Conservation (phyloP, 2,888 invertebrate species). For the Falcaria lacertinaria region DNA sequence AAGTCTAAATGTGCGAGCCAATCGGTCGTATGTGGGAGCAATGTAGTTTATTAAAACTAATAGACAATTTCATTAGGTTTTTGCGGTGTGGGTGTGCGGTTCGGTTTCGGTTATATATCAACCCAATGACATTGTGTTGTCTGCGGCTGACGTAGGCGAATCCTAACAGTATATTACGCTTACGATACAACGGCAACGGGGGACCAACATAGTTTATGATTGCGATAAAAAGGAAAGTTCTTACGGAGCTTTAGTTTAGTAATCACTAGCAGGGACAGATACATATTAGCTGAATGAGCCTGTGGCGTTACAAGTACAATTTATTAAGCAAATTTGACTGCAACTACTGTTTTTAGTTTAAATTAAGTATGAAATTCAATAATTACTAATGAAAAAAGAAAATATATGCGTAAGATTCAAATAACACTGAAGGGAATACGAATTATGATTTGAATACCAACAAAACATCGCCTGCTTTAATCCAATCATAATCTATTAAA, state of each 20-base stretch:
- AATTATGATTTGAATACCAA: not conserved
- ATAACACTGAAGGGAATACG: not conserved
- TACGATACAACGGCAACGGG: not conserved
- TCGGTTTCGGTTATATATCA: too few relatives aligned
- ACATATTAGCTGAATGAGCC: too few relatives aligned
- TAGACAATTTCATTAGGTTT: not conserved
- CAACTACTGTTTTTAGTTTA: too few relatives aligned
- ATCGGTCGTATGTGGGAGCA: not conserved
- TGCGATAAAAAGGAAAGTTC: not conserved
- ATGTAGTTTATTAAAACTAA: not conserved
- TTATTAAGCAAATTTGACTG: too few relatives aligned
- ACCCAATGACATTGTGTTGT: not conserved
- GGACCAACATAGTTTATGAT: not conserved
- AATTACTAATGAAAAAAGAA: too few relatives aligned
- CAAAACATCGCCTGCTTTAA: not conserved
- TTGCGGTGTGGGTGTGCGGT: not conserved
- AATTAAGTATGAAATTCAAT: too few relatives aligned
- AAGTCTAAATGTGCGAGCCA: too few relatives aligned
- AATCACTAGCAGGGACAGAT: too few relatives aligned
- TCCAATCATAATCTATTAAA: not conserved
- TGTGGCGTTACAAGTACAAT: too few relatives aligned
- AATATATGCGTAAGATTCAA: too few relatives aligned
- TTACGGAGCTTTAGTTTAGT: too few relatives aligned
- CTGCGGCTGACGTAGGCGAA: not conserved
- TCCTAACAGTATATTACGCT: too few relatives aligned